Evolutionary conservation across 1,140 invertebrate species (phyloP), one percentile per base, ranked within the genome.

Genomic region (Tyrophagus putrescentiae): DNA sequence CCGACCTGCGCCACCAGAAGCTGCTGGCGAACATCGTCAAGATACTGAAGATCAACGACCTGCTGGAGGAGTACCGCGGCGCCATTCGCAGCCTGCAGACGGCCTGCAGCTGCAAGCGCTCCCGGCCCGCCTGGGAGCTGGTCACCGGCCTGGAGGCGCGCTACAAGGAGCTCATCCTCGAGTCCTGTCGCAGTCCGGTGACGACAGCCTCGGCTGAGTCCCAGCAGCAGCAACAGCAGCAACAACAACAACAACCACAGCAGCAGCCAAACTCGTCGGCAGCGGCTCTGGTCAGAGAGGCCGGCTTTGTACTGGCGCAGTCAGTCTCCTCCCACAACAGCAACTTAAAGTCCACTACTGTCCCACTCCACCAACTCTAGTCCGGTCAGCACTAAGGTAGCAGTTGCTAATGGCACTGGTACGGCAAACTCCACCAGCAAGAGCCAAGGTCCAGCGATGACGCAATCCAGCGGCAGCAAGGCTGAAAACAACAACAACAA

Each of bases 1-100:
- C 45, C 7, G 45, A 48, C 18, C 11, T 54, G 32, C 52, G 52
- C 11, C 52, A 54, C 25, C 52, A 54, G n/a, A 54, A 54, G 27
- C 39, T 54, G 25, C 25, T 54, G 13, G 31, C 32, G 27, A 54
- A 54, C 25, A 31, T 54, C 39, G 52, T 54, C 13, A 54, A 36
- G 25, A 54, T 54, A 27, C 25, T 54, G 27, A 54, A 54, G 25
- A 54, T 54, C 2, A 54, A 54, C 25, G 25, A 54, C 39, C 7
- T 54, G n/a, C 52, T 54, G n/a, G 52, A 54, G 27, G 52, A 54
- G 25, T 54, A 54, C 27, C 52, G 52, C 3, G 2, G 11, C 4
- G 27, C 25, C 2, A 34, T 54, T 23, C 52, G 13, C n/a, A 13
- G 39, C 2, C 11, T 54, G 25, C 52, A 54, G 28, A 9, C 13